Evolutionary conservation across 2,797 vertebrate species (phyloP), one percentile per base, ranked within the genome.

Genomic region (Sparus aurata): DNA sequence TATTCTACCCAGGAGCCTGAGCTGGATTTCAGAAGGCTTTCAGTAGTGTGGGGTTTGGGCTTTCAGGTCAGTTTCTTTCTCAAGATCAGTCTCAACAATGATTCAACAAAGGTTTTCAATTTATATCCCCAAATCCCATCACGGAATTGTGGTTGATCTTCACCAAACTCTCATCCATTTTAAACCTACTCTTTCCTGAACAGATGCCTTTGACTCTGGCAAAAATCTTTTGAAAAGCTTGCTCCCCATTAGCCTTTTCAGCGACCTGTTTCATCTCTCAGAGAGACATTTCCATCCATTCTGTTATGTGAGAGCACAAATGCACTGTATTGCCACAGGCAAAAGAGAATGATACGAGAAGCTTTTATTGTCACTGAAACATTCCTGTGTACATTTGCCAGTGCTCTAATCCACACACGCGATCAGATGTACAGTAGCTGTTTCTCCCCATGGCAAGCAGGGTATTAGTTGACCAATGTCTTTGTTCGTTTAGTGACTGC

Each of bases 1-100:
- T 71, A 80, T 86, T 69, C 60, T 45, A 72, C 73, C 64, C 83
- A 69, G 57, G 71, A 75, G 49, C 65, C 59, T 66, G 59, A 22
- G 49, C 69, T 61, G 23, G 12, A 47, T 53, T 47, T 77, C 18
- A 74, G 20, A 81, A 52, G 25, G 60, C 52, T 50, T 22, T 49
- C 23, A 22, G 30, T 47, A n/a, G 23, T 70, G 5, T 53, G 52
- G 20, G 20, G 64, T 55, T 83, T 45, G 67, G 64, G 63, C 60
- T 71, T 84, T 73, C 45, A 22, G 45, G 45, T 27, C 45, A 41
- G 38, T n/a, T 23, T 46, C n/a, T 38, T 38, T 11, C 9, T 38
- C 38, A 38, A 38, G 38, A 38, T 11, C 38, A 38, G 34, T 34
- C 34, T 34, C 8, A 8, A 34, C 10, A 11, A 38, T 68, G 20